A percentile compares a stretch with the other conserved stretches of the same genome.
These are phyloP conservation scores for Lordiphosa stackelbergi DNA, from an alignment of 1,140 invertebrate genomes.

Conservation along the genomic window DNA sequence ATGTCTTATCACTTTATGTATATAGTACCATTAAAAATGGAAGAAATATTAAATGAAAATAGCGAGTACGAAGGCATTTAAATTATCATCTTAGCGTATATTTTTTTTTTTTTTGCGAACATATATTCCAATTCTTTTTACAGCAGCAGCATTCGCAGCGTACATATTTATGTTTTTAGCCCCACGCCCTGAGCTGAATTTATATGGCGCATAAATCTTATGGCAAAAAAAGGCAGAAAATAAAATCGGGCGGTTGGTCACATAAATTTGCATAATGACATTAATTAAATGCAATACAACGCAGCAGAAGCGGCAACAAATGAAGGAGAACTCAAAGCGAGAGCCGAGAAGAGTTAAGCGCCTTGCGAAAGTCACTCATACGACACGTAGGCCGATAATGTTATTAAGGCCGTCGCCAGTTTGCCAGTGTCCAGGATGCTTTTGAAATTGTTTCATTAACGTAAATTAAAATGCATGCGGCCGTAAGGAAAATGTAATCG, in stretches of 20 bases:
- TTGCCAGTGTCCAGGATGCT: constrained; percentile 31
- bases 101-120: background rate
- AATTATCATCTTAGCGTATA: constrained; percentile 45
- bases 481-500: constrained; percentile 65
- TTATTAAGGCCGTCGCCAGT: constrained; percentile 53
- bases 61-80: constrained; percentile 26
- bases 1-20: too few relatives aligned
- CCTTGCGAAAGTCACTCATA: constrained; percentile 53
- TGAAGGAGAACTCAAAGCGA: constrained; percentile 6
- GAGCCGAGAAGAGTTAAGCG: constrained; percentile 17
- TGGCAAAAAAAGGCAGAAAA: constrained; percentile 28
- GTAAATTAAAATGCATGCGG: constrained; percentile 67
- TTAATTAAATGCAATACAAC: constrained; percentile 64
- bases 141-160: too few relatives aligned
- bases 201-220: constrained; percentile 61
- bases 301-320: constrained; percentile 23
- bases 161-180: constrained; percentile 29
- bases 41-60: constrained; percentile 26
- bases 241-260: constrained; percentile 40
- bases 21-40: constrained; percentile 32
- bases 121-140: too few relatives aligned
- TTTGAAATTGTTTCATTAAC: constrained; percentile 68
- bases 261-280: constrained; percentile 73
- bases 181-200: constrained; percentile 31
- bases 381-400: constrained; percentile 64